Evolutionary conservation across 2,888 invertebrate genomes (phyloP), one percentile per base, ranked within the genome.

Genomic region (Brachyopa scutellaris): DNA sequence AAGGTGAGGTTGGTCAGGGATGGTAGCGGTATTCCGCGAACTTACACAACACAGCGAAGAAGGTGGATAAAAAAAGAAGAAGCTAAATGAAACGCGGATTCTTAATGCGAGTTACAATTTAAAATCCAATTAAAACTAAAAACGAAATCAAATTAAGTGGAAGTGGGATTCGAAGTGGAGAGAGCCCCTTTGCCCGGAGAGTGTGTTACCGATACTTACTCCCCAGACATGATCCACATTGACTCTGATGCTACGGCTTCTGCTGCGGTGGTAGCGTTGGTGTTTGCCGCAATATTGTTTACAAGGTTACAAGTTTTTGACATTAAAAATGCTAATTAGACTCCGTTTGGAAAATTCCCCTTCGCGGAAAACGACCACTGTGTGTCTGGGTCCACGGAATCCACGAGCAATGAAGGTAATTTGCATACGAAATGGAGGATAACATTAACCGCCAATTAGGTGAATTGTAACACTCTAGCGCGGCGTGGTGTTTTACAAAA

Each of bases 401-500:
- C 82, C 77, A 61, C 70, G 33, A 74, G 82, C 69, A 79, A 57
- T 62, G 84, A 76, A 77, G 57, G 64, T 85, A 84, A 85, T 85
- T 86, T 86, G 85, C 86, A 86, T 84, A 80, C 64, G 84, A 84
- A 84, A 80, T 87, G 85, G 87, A 87, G 88, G 87, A 88, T 88
- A 89, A 89, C 90, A 87, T 87, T 87, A 88, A 87, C 86, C 86
- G 88, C 89, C 90, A 90, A 90, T 90, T 90, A 90, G 90, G 89
- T 88, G 88, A 88, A 89, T 89, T 89, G 90, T 89, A 89, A 88
- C 87, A 87, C 86, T 85, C 85, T 85, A 84, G 85, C 82, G 86
- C 86, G 86, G 84, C 83, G 72, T 84, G 84, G 84, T 79, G 70
- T 61, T 47, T 29, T 53, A 42, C 51, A 61, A 47, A 55, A 69